Evolutionary conservation across 2,797 vertebrate genomes (phyloP).

Genomic region (Pitangus sulphuratus): DNA sequence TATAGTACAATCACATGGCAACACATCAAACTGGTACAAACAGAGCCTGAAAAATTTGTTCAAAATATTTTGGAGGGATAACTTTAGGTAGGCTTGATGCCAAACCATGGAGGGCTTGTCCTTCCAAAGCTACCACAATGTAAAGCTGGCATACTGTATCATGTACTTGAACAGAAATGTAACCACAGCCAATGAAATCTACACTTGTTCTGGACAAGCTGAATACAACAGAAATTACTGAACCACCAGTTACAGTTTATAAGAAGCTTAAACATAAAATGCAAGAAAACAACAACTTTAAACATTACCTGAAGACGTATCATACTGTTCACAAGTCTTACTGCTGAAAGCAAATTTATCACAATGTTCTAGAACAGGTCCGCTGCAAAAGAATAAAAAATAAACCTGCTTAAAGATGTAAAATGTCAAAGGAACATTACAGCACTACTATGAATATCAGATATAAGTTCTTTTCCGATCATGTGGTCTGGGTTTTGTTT

Average conservation of each 20-base stretch:
- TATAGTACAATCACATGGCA: not conserved
- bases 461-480: not conserved
- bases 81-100: not conserved
- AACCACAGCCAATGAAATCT: not conserved
- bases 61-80: not conserved
- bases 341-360: not conserved
- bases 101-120: not conserved
- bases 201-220: not conserved
- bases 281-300: not conserved
- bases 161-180: not conserved
- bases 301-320: slow-evolving; percentile 57
- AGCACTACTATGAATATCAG: not conserved
- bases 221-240: not conserved
- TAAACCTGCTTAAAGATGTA: not conserved
- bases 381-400: slow-evolving; percentile 47
- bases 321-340: not conserved
- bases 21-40: not conserved
- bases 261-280: not conserved
- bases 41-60: not conserved
- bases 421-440: not conserved
- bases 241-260: not conserved
- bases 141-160: not conserved
- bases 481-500: fast-evolving
- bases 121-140: not conserved
- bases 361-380: not conserved